Evolutionary conservation across 1,140 invertebrate species (phyloP).

Genomic region (Zaprionus taronus): DNA sequence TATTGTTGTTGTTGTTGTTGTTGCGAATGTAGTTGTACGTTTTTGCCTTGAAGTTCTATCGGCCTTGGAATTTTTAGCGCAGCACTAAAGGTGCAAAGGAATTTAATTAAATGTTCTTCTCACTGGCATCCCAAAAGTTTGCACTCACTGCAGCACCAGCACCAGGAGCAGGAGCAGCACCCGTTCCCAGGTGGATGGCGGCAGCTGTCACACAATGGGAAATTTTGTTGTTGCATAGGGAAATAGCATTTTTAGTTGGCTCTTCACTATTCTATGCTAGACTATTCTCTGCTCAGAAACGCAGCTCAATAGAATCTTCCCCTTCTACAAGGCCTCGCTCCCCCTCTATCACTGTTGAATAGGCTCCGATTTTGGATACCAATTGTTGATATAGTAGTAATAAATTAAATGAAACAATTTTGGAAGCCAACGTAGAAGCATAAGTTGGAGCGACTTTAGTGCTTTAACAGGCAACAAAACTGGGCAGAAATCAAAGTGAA

Average conservation of each 20-base stretch:
- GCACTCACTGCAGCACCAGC: conserved; percentile 44
- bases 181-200: background rate
- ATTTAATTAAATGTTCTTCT: conserved; percentile 80
- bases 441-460: too few species aligned
- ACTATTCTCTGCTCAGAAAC: too few species aligned
- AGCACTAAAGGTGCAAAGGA: conserved; percentile 82
- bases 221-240: conserved; percentile 47
- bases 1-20: conserved; percentile 1
- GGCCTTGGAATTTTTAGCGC: conserved; percentile 77
- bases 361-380: too few species aligned
- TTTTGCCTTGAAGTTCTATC: conserved; percentile 34
- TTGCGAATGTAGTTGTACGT: conserved; percentile 33
- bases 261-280: conserved; percentile 25
- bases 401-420: too few species aligned
- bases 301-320: conserved; percentile 56
- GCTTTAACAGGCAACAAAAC: too few species aligned
- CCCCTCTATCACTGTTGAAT: too few species aligned
- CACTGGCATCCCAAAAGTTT: conserved; percentile 58
- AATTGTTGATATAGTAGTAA: too few species aligned
- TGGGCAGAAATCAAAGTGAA: too few species aligned
- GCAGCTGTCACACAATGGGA: conserved; percentile 24
- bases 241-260: conserved; percentile 48
- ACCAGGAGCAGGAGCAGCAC: conserved; percentile 7
- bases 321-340: too few species aligned
- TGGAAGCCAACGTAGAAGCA: too few species aligned